These are phyloP conservation scores for Heliconius hermathena DNA, from an alignment of 1,140 invertebrate species.

Conservation along the genomic window DNA sequence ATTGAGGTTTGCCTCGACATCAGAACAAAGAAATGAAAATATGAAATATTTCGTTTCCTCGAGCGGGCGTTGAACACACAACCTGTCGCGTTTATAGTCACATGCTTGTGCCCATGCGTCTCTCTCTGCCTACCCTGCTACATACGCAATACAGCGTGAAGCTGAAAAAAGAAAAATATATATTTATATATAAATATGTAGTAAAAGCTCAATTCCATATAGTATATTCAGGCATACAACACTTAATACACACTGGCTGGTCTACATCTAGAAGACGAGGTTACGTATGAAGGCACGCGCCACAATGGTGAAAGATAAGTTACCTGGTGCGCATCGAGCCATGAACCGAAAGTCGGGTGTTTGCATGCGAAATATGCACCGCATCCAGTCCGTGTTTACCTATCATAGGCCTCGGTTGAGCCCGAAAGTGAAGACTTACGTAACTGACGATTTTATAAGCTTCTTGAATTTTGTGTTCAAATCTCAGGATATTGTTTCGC, in stretches of 20 bases:
- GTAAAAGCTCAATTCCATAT: too few species aligned
- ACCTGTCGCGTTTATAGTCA: too few species aligned
- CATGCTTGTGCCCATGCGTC: too few species aligned
- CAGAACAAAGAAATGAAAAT: too few species aligned
- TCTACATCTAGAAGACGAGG: slow-evolving; percentile 51
- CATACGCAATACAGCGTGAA: too few species aligned
- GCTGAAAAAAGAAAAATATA: not conserved
- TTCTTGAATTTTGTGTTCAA: not conserved
- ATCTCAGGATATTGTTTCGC: not conserved
- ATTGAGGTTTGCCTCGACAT: too few species aligned
- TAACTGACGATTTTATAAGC: slow-evolving; percentile 15
- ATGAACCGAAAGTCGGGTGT: slow-evolving; percentile 80
- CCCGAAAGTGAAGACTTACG: slow-evolving; percentile 46
- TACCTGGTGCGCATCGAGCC: slow-evolving; percentile 79
- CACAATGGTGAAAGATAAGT: slow-evolving; percentile 81
- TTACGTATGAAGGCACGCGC: slow-evolving; percentile 70
- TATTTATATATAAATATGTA: not conserved
- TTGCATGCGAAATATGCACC: slow-evolving; percentile 72
- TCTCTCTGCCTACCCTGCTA: too few species aligned
- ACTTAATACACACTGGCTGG: slow-evolving; percentile 47
- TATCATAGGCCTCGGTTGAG: slow-evolving; percentile 57
- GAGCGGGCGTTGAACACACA: too few species aligned
- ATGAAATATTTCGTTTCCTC: too few species aligned
- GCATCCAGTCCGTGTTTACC: slow-evolving; percentile 70
- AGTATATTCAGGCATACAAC: not conserved